These are phyloP conservation scores for Pogonognathellus flavescens DNA, from an alignment of 1,140 invertebrate species.

Conservation along the genomic window DNA sequence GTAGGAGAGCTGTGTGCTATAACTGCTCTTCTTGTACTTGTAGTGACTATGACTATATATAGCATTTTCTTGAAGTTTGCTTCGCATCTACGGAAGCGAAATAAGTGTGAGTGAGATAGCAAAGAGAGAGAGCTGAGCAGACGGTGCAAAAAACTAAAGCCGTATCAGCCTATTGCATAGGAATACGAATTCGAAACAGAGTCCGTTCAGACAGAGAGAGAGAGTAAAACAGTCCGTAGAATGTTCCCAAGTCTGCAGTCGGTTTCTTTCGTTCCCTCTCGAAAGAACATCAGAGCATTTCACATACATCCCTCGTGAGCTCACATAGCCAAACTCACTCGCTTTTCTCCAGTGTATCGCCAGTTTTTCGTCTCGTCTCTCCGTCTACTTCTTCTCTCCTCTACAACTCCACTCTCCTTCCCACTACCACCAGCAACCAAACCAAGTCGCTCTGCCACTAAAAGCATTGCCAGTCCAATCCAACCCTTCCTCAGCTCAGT, in stretches of 20 bases:
- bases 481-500: slow-evolving; percentile 6
- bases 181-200: neutral
- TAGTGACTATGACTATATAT: too few species aligned
- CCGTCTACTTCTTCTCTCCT: too few species aligned
- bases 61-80: slow-evolving; percentile 8
- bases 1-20: neutral
- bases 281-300: neutral
- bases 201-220: neutral
- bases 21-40: neutral
- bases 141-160: slow-evolving; percentile 39
- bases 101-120: slow-evolving; percentile 17
- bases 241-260: neutral
- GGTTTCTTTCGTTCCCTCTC: neutral
- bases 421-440: neutral
- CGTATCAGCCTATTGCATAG: neutral
- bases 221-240: neutral
- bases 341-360: neutral
- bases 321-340: neutral
- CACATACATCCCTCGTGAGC: neutral
- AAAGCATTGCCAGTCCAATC: neutral
- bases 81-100: slow-evolving; percentile 1
- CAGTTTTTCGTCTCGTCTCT: neutral
- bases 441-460: too few species aligned
- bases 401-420: too few species aligned
- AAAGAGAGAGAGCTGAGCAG: slow-evolving; percentile 7